Evolutionary conservation across 2,888 invertebrate genomes (phyloP).

Genomic region (Suillia variegata): DNA sequence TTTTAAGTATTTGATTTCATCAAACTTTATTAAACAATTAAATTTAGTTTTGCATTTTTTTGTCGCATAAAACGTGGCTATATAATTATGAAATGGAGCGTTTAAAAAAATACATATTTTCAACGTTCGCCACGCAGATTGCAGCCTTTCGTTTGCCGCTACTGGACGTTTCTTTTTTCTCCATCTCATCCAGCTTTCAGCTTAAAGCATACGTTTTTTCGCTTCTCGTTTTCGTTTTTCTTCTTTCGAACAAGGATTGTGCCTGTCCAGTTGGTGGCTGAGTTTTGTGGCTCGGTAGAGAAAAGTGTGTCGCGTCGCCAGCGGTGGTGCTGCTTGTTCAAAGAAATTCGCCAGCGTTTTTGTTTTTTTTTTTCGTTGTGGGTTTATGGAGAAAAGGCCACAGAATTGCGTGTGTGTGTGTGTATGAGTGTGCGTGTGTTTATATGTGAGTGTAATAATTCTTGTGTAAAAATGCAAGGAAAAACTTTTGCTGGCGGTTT

Average conservation of each 20-base stretch:
- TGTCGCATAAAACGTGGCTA: too few relatives aligned
- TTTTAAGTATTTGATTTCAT: too few relatives aligned
- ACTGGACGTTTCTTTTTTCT: neutral
- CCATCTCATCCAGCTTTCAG: too few relatives aligned
- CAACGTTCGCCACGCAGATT: neutral
- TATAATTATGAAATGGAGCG: too few relatives aligned
- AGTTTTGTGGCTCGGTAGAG: neutral
- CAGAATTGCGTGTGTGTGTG: too few relatives aligned
- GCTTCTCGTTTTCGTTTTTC: too few relatives aligned
- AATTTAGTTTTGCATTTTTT: too few relatives aligned
- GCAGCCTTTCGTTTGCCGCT: neutral
- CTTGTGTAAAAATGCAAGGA: conserved; percentile 27
- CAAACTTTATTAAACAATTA: too few relatives aligned
- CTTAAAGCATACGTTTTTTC: conserved; percentile 1
- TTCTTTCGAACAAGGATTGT: neutral
- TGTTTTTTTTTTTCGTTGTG: too few relatives aligned
- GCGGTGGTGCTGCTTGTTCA: too few relatives aligned
- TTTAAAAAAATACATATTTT: neutral
- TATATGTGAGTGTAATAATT: conserved; percentile 27
- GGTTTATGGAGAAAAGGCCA: neutral
- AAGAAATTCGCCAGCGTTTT: neutral
- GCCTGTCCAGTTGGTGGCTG: neutral
- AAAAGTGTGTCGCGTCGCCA: conserved; percentile 1
- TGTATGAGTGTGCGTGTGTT: too few relatives aligned
- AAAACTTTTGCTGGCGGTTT: conserved; percentile 29